phyloP scores from a whole-genome alignment of 2,888 invertebrate genomes.

The Noctua fimbriata region DNA sequence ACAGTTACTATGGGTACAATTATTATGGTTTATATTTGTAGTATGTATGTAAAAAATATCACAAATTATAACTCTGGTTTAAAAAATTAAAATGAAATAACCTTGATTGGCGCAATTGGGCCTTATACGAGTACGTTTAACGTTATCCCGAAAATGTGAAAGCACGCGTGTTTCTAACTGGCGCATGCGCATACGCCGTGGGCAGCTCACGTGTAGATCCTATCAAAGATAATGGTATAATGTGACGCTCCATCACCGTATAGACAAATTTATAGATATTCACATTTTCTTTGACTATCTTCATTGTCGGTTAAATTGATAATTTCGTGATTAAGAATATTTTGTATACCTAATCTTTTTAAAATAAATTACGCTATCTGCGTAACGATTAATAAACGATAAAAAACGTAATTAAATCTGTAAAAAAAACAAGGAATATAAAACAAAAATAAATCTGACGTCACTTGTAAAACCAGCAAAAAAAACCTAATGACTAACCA shows the following conservation, averaged over 20 bases:
- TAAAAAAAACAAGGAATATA: background rate
- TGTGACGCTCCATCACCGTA: conserved; percentile 76
- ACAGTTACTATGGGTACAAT: background rate
- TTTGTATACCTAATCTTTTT: background rate
- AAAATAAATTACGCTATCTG: background rate
- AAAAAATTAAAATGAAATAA: too few species aligned
- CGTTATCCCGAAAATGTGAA: conserved; percentile 55
- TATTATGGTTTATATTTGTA: background rate
- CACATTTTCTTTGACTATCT: conserved; percentile 30
- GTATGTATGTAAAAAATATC: background rate
- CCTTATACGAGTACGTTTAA: background rate
- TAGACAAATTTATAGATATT: conserved; percentile 73
- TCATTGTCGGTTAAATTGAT: background rate
- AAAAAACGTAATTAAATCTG: background rate
- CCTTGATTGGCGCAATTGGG: background rate
- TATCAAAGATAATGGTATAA: conserved; percentile 79
- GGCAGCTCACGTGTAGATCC: conserved; percentile 77
- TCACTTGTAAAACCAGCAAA: conserved; percentile 12
- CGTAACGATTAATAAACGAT: background rate
- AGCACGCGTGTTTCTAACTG: conserved; percentile 59
- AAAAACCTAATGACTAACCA: conserved; percentile 40
- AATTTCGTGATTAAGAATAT: background rate
- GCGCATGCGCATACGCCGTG: conserved; percentile 60
- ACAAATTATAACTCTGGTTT: background rate
- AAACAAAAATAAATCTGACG: background rate